These are phyloP conservation scores for Pachycephala philippinensis DNA, from an alignment of 2,113 vertebrate species.

Conservation along the genomic window DNA sequence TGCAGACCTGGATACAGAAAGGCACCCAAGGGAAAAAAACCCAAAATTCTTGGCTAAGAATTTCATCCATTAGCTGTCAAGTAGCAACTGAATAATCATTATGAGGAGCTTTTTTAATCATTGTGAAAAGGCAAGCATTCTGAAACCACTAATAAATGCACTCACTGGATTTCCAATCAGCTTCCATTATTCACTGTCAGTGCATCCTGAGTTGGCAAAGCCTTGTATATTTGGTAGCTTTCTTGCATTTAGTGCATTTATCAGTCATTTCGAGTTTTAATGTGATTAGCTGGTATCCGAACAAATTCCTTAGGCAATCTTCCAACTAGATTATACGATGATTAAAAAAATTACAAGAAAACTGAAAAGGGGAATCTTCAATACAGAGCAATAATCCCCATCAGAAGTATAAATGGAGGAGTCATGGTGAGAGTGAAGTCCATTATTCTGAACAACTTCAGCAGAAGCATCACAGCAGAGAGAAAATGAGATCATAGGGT, in stretches of 20 bases:
- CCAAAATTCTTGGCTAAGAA: not conserved
- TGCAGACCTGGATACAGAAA: not conserved
- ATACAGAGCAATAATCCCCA: not conserved
- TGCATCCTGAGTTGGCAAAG: not conserved
- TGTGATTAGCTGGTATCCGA: not conserved
- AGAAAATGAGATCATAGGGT: not conserved
- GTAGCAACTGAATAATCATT: not conserved
- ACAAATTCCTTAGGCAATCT: not conserved
- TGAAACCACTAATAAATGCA: not conserved
- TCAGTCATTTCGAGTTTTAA: not conserved
- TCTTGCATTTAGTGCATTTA: not conserved
- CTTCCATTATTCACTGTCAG: slow-evolving; percentile 1
- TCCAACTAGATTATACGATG: not conserved
- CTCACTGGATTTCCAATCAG: not conserved
- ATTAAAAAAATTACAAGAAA: not conserved
- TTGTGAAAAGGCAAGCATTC: not conserved
- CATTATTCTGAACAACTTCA: not conserved
- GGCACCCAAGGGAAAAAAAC: not conserved
- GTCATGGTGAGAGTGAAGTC: not conserved
- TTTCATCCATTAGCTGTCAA: not conserved
- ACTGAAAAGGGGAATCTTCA: not conserved
- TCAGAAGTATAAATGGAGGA: not conserved
- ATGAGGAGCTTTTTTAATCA: not conserved
- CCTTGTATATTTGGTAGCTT: not conserved
- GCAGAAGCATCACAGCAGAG: not conserved